Conservation (phyloP, 2,888 invertebrate genomes). For the Tenthredo livida region DNA sequence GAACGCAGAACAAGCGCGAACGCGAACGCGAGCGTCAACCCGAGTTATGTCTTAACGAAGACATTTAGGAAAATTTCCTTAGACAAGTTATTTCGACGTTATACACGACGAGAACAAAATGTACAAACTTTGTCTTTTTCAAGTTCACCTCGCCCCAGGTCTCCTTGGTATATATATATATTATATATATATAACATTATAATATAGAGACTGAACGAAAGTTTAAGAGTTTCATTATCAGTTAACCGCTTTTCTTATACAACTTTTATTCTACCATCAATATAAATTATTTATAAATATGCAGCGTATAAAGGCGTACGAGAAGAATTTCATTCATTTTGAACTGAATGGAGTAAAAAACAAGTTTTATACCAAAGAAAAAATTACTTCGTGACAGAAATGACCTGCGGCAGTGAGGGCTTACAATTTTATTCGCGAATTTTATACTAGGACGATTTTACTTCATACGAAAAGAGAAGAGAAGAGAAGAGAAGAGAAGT, state of each 20-base stretch:
- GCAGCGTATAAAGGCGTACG: background rate
- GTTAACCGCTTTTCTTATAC: background rate
- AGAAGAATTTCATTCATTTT: background rate
- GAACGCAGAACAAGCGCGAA: too few species aligned
- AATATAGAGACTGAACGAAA: slow-evolving; percentile 22
- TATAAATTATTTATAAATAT: background rate
- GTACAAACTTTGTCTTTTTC: slow-evolving; percentile 36
- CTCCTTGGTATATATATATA: background rate
- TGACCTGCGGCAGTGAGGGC: background rate
- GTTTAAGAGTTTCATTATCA: slow-evolving; percentile 38
- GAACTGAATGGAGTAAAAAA: background rate
- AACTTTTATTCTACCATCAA: background rate
- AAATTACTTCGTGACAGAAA: background rate
- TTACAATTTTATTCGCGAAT: slow-evolving; percentile 16
- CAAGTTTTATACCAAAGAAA: background rate
- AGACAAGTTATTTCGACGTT: slow-evolving; percentile 19
- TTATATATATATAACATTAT: slow-evolving; percentile 41
- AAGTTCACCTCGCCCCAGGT: slow-evolving; percentile 10
- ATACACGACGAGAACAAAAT: slow-evolving; percentile 12
- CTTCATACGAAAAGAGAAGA: background rate
- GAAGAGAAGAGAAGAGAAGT: background rate
- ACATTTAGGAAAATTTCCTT: slow-evolving; percentile 24
- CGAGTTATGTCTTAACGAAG: slow-evolving; percentile 30
- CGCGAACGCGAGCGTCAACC: background rate
- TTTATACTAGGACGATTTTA: slow-evolving; percentile 5